Base-by-base conservation (phyloP, 2,888 invertebrate species). In the Cosmorhoe ocellata region DNA sequence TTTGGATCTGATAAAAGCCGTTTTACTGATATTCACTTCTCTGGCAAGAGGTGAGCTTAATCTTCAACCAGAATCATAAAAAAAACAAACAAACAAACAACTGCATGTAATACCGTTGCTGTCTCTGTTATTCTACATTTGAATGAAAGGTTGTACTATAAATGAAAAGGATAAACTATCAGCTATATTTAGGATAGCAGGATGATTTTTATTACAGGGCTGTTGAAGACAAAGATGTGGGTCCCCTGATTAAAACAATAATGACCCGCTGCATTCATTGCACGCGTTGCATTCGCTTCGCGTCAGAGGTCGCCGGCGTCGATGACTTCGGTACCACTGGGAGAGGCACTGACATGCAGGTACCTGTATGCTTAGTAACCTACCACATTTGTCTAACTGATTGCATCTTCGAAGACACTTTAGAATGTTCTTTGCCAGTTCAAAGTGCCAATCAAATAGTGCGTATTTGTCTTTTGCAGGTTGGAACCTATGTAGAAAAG, bases 181-280 rank as follows among this genome's bases (percentile, higher is more conserved):
- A 5, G 11, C 31, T 8, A 32, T n/a, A n/a, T n/a, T 0, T 1
- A 2, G 6, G 7, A 3, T 18, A 18, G n/a, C 22, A 22, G 1
- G n/a, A 3, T 34, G 2, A 13, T 5, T 30, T 11, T 1, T 46
- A 7, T 44, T 67, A 45, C 69, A 96, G 98, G 66, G 99, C 99
- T 59, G 99, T 99, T 0, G 99, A 99, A 83, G 99, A 99, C 84
- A 99, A 99, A 83, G 97, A 99, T 83, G 95, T 99, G 54, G 99
- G 99, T 0, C 99, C 99, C 0, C 89, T 99, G 58, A 95, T 99
- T 13, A 99, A 99, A 87, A 99, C 99, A 0, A 95, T 98, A 13
- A 99, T 99, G 99, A 99, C 99, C 0, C 93, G 99, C 41, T 99
- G 99, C 84, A 99, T 99, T 76, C 99, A 99, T 76, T 99, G 99